Base-by-base conservation (phyloP, 1,140 invertebrate genomes). In the Meloidogyne floridensis region DNA sequence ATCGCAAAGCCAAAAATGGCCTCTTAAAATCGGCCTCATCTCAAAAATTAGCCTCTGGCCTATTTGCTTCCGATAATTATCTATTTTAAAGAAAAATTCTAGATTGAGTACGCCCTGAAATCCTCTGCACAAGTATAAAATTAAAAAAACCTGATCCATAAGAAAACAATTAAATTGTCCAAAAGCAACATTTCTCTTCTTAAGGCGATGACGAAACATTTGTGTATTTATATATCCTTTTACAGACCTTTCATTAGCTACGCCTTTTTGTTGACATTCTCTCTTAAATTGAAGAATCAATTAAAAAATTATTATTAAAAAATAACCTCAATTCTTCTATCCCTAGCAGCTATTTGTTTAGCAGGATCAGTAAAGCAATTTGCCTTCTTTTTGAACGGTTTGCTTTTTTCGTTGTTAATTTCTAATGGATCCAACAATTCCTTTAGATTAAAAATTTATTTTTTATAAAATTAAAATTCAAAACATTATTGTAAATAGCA, bases 131-230 rank as follows among this genome's bases (percentile, higher is more conserved):
- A 20, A 20, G 20, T 20, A 20, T 32, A 82, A 15, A 18, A 2
- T 18, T 10, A n/a, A 7, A n/a, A 71, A 5, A 72, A 83, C 75
- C 56, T 80, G 70, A 56, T 85, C 80, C 8, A 77, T 74, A 3
- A 85, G 72, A 51, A 43, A 74, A 20, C 56, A 32, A 75, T 85
- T 85, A 43, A 85, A 79, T 18, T 76, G 84, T 54, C 75, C 84
- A n/a, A 85, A 76, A n/a, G 77, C 71, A 53, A 76, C 59, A 13
- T 77, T 74, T 18, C 81, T 74, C 74, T 85, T 80, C 18, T 81
- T 80, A 53, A 82, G 42, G 6, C 74, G 54, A 70, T 81, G 78
- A n/a, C 70, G 71, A 32, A 54, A 82, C 47, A 82, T 81, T 42
- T 71, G 78, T n/a, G 81, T 71, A n/a, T 82, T 75, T 13, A 82